phyloP scores from a whole-genome alignment of 1,140 invertebrate genomes.

The Drosophila trapezifrons region DNA sequence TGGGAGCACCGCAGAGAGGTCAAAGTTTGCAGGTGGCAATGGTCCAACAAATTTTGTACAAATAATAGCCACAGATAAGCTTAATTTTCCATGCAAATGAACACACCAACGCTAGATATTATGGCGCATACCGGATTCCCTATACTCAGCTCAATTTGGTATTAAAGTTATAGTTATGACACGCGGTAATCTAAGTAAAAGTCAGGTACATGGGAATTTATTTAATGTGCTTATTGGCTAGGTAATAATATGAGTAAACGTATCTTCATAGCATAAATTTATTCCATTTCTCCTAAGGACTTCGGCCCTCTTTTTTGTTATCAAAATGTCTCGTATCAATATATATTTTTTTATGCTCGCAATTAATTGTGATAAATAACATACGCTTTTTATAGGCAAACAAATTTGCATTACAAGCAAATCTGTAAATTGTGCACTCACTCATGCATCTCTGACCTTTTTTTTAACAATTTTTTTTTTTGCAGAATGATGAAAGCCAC shows the following conservation, averaged over 20 bases:
- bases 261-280: background rate
- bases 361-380: constrained; percentile 6
- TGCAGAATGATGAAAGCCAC: constrained; percentile 83
- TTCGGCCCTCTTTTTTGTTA: background rate
- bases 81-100: constrained; percentile 34
- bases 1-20: constrained; percentile 34
- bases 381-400: constrained; percentile 2
- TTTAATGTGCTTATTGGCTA: background rate
- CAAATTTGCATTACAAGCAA: constrained; percentile 31
- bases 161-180: too few relatives aligned
- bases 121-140: background rate
- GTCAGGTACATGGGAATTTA: too few relatives aligned
- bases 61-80: constrained; percentile 30
- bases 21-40: constrained; percentile 30
- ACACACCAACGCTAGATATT: background rate
- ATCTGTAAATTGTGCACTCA: constrained; percentile 29
- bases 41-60: constrained; percentile 10
- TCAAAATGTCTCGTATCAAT: background rate
- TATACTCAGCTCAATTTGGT: background rate
- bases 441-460: constrained; percentile 32
- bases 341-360: background rate
- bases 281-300: background rate
- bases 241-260: too few relatives aligned
- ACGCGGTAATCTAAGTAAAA: too few relatives aligned
- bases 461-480: constrained; percentile 39